These are phyloP conservation scores for Sinodicranocentrus sp. DNA, from an alignment of 2,888 invertebrate species.

Conservation along the genomic window DNA sequence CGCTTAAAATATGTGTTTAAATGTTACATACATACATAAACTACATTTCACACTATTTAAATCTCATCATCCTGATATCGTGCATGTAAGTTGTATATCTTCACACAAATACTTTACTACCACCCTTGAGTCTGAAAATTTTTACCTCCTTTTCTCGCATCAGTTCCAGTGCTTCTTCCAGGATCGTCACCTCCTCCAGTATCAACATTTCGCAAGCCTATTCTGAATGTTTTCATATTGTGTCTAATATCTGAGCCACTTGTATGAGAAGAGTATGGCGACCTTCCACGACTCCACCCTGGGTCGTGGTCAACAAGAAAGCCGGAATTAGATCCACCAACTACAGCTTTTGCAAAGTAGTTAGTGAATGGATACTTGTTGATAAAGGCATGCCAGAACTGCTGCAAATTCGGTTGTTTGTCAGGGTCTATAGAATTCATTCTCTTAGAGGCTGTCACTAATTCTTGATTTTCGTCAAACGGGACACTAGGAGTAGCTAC, in stretches of 20 bases:
- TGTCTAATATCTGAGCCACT: background rate
- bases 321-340: background rate
- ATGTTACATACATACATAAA: background rate
- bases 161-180: background rate
- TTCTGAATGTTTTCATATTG: conserved; percentile 13
- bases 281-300: background rate
- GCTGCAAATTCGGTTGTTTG: background rate
- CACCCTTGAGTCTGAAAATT: conserved; percentile 66
- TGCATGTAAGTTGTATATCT: no score
- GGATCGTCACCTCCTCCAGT: conserved; percentile 15
- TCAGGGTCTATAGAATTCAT: background rate
- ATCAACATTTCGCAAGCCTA: conserved; percentile 33
- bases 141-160: conserved; percentile 26
- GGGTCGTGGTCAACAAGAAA: conserved; percentile 24
- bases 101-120: no score
- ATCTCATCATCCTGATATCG: no score
- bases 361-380: conserved; percentile 28
- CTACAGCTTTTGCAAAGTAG: background rate
- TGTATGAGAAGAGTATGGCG: background rate
- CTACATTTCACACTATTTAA: no score
- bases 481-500: background rate
- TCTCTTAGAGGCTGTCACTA: conserved; percentile 9
- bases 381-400: conserved; percentile 36
- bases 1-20: background rate
- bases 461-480: conserved; percentile 1